phyloP scores from a whole-genome alignment of 2,797 vertebrate genomes.

The Phalloptychus januarius region DNA sequence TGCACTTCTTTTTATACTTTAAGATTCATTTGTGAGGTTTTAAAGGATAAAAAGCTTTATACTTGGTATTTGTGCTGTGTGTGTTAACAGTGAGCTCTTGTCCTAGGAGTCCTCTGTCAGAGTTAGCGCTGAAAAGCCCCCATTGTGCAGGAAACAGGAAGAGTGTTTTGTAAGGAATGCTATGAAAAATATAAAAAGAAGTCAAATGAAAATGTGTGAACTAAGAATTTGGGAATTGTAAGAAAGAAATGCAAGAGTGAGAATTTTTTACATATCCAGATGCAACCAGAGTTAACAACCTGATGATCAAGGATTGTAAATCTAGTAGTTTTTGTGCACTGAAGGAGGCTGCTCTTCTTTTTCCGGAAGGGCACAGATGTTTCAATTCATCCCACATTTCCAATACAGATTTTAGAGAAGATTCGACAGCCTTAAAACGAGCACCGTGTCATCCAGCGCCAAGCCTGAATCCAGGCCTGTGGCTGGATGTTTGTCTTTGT shows the following conservation, averaged over 20 bases:
- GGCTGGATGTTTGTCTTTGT: constrained; percentile 57
- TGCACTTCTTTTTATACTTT: constrained; percentile 1
- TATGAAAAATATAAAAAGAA: constrained; percentile 6
- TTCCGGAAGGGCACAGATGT: constrained; percentile 29
- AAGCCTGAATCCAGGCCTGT: constrained; percentile 28
- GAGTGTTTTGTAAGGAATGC: constrained; percentile 28
- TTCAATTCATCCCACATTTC: constrained; percentile 52
- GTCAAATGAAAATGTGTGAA: constrained; percentile 6
- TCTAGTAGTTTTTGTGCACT: constrained; percentile 31
- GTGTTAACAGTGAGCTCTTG: constrained; percentile 59
- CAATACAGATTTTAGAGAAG: constrained; percentile 55
- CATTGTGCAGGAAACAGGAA: constrained; percentile 55
- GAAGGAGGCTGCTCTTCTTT: constrained; percentile 41
- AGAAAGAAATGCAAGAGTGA: neutral
- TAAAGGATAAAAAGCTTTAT: too few relatives aligned
- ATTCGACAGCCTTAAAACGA: constrained; percentile 51
- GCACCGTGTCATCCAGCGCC: constrained; percentile 29
- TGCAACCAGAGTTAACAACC: constrained; percentile 9
- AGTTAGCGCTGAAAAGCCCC: constrained; percentile 54
- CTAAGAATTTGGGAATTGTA: neutral
- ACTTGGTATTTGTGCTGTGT: constrained; percentile 19
- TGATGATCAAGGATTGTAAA: neutral
- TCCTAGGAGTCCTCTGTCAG: constrained; percentile 11
- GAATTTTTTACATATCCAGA: neutral
- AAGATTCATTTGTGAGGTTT: constrained; percentile 4